Evolutionary conservation across 1,140 invertebrate species (phyloP).

Genomic region (Lepidotrigona ventralis): DNA sequence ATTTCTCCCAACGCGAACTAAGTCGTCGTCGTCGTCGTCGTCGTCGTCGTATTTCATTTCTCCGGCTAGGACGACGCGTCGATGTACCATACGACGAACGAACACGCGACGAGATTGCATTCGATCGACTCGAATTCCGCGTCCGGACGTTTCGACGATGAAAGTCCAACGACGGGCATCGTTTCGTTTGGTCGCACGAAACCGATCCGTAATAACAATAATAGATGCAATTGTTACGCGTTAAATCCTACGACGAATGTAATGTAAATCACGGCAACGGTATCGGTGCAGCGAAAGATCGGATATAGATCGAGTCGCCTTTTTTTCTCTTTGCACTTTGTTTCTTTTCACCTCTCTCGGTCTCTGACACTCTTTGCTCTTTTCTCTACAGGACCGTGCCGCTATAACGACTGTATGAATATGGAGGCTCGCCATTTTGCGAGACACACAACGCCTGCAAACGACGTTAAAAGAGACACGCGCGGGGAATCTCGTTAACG

Average conservation of each 20-base stretch:
- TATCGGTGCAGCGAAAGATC: not conserved
- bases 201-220: slow-evolving; percentile 41
- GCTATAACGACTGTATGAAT: slow-evolving; percentile 50
- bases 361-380: not conserved
- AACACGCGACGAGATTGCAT: not conserved
- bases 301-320: slow-evolving; percentile 41
- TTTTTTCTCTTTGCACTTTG: not conserved
- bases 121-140: not conserved
- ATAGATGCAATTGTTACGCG: slow-evolving; percentile 23
- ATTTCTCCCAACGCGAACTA: not conserved
- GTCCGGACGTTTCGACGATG: too few relatives aligned
- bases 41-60: not conserved
- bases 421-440: slow-evolving; percentile 48
- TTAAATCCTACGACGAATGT: slow-evolving; percentile 25
- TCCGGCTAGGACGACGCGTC: not conserved
- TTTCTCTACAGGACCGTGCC: not conserved
- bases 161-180: not conserved
- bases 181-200: slow-evolving; percentile 19
- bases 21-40: not conserved
- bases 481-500: slow-evolving; percentile 31
- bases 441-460: slow-evolving; percentile 6
- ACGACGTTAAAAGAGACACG: slow-evolving; percentile 36
- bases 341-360: not conserved
- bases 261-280: too few relatives aligned
- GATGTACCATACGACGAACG: not conserved